Evolutionary conservation across 2,797 vertebrate genomes (phyloP).

Genomic region (Chlorospingus semifuscus): DNA sequence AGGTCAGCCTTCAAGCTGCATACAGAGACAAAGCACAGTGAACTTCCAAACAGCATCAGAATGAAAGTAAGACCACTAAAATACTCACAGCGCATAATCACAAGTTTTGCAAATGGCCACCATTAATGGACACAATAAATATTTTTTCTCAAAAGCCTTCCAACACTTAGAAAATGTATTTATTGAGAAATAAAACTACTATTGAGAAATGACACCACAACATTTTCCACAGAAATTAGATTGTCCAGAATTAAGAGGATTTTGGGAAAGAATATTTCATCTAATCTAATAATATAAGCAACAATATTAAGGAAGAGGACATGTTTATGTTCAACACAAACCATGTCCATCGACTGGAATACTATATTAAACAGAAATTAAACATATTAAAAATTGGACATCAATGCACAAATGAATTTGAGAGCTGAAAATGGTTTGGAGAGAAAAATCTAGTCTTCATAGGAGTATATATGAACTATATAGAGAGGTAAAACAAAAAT

Average conservation of each 20-base stretch:
- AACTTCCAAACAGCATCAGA: neutral
- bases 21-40: neutral
- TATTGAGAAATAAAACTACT: neutral
- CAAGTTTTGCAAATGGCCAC: neutral
- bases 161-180: neutral
- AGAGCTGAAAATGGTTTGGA: neutral
- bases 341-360: neutral
- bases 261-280: neutral
- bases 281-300: neutral
- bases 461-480: neutral
- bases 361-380: neutral
- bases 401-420: neutral
- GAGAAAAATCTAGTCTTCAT: neutral
- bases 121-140: neutral
- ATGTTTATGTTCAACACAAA: neutral
- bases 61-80: neutral
- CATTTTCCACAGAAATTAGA: neutral
- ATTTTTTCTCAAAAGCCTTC: neutral
- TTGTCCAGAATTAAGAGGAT: neutral
- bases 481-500: neutral
- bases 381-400: neutral
- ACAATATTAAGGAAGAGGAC: neutral
- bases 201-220: neutral
- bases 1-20: neutral
- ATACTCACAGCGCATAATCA: neutral